Evolutionary conservation across 2,113 vertebrate species (phyloP), one percentile per base, ranked within the genome.

Genomic region (Thryonomys swinderianus): DNA sequence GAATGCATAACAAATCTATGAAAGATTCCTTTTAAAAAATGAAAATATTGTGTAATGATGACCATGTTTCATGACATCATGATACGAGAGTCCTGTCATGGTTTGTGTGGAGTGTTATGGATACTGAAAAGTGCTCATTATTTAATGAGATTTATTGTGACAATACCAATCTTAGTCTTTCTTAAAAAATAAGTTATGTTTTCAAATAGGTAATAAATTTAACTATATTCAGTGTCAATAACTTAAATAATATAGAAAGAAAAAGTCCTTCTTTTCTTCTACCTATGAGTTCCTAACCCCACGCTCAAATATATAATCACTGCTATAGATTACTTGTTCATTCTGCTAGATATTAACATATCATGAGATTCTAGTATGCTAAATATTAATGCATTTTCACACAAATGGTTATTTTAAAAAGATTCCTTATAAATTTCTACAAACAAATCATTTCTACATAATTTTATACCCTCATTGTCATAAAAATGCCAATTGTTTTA

Each of bases 11-110:
- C 4, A 83, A 25, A 66, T 0, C 21, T 48, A 78, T 79, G 82
- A 82, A 85, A 85, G 27, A 5, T 12, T 69, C 88, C 23, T n/a
- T 88, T 95, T 91, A 90, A 95, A 96, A 94, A 80, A 48, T 76
- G 85, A 53, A 71, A 13, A 85, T 84, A 93, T 91, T 96, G 23
- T 73, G 48, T 91, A 82, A 67, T 90, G 42, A 96, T 94, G 62
- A 91, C 37, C 42, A 23, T 81, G 64, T 30, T 76, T 34, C 45
- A 69, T 85, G 78, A 42, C 53, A 83, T 74, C 73, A 48, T 93
- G 27, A 16, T 30, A 88, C 62, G 30, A 85, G 30, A 82, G 67
- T 78, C 88, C 67, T 80, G 48, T n/a, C 64, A 55, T 27, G 62
- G 25, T 81, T 90, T 74, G 51, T 55, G 5, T 30, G 23, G 85